Percentiles rank a stretch among this genome's conserved stretches.
Evolutionary conservation across 2,888 invertebrate species (phyloP).

Genomic region (Suillia variegata): DNA sequence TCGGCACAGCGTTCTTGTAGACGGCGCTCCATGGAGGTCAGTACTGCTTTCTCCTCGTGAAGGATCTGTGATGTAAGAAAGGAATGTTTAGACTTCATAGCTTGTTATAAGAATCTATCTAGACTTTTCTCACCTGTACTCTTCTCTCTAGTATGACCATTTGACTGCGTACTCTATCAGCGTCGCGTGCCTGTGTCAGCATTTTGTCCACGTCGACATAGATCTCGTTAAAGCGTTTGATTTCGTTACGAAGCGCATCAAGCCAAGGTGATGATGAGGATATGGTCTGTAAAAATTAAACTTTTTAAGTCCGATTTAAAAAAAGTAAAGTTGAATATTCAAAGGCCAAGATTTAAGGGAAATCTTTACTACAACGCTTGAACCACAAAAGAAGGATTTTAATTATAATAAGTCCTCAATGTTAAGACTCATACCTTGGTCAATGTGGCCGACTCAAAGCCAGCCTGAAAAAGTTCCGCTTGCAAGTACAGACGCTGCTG

Average conservation of each 20-base stretch:
- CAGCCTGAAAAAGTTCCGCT: constrained; percentile 82
- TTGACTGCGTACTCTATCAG: constrained; percentile 73
- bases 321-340: neutral
- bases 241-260: constrained; percentile 70
- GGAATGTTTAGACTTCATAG: neutral
- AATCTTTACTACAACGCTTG: no score
- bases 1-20: constrained; percentile 78
- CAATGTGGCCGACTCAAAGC: constrained; percentile 68
- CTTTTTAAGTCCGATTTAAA: neutral
- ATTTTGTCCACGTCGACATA: constrained; percentile 81
- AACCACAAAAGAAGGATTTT: no score
- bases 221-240: constrained; percentile 77
- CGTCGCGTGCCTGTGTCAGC: constrained; percentile 71
- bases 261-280: constrained; percentile 69
- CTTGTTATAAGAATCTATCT: neutral
- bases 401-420: no score
- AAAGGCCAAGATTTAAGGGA: no score
- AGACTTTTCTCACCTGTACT: constrained; percentile 70
- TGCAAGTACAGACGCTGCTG: constrained; percentile 84
- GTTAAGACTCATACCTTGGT: constrained; percentile 62
- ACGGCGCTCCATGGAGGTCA: constrained; percentile 75
- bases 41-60: constrained; percentile 77
- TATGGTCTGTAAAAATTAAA: constrained; percentile 67
- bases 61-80: constrained; percentile 64
- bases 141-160: constrained; percentile 73